Evolutionary conservation across 2,888 invertebrate species (phyloP).

Genomic region (Aromia moschata): DNA sequence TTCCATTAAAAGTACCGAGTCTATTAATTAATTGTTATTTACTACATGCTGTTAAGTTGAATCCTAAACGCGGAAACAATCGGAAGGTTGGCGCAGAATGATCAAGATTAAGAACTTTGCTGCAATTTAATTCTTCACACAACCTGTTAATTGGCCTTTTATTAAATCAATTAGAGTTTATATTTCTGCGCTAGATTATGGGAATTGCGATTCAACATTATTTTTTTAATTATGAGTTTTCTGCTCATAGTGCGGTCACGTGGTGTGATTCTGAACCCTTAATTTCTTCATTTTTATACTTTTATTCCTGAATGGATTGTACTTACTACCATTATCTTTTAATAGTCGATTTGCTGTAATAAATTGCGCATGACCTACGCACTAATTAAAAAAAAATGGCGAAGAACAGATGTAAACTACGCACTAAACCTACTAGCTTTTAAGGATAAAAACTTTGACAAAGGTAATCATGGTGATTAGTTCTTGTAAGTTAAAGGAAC

Average conservation of each 20-base stretch:
- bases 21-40: conserved; percentile 18
- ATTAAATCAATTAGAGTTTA: conserved; percentile 7
- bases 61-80: conserved; percentile 21
- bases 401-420: too few relatives aligned
- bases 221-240: background rate
- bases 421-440: too few relatives aligned
- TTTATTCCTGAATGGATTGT: background rate
- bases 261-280: background rate
- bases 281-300: background rate
- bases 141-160: conserved; percentile 14
- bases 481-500: too few relatives aligned
- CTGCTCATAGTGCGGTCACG: background rate
- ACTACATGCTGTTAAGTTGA: conserved; percentile 9
- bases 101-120: conserved; percentile 12
- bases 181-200: conserved; percentile 18
- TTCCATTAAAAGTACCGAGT: conserved; percentile 11
- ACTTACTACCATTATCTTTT: too few relatives aligned
- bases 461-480: too few relatives aligned
- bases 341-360: too few relatives aligned
- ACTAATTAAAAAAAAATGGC: too few relatives aligned
- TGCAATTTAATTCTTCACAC: conserved; percentile 21
- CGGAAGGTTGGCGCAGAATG: conserved; percentile 3
- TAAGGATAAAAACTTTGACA: too few relatives aligned
- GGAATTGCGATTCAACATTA: conserved; percentile 4
- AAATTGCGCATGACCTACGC: too few relatives aligned